Evolutionary conservation across 1,140 invertebrate genomes (phyloP), one percentile per base, ranked within the genome.

Genomic region (Teleogryllus occipitalis): DNA sequence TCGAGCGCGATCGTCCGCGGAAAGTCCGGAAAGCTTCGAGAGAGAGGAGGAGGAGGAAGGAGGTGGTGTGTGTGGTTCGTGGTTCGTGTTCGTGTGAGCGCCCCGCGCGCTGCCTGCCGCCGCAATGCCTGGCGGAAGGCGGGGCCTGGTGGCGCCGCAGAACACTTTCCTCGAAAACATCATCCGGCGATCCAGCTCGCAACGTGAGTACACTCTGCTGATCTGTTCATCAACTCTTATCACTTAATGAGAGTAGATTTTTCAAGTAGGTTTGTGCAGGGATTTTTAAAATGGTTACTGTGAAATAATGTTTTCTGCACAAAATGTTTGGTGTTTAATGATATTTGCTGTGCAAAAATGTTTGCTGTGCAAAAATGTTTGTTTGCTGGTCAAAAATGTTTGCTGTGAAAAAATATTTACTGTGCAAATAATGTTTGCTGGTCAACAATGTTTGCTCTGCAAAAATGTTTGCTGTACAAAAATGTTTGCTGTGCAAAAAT

Each of bases 101-200:
- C 54, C 54, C 54, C 54, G 7, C 54, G 54, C 54, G 10, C 54
- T 65, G 54, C 54, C 54, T 65, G 54, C 22, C 65, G 65, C 74
- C 87, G 94, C 89, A 89, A 97, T 97, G 96, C 95, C 96, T 88
- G 96, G 96, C 86, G 96, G 96, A 88, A 92, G 96, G 86, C 92
- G 96, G 91, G 98, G 98, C 88, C 93, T 99, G 83, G 98, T 99
- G 85, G 98, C 98, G 90, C 98, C 98, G 84, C 98, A 99, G 90
- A 99, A 99, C 88, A 99, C 98, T 83, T 99, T 99, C 89, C 90
- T 99, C 84, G 98, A 99, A 89, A 99, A 98, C 89, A 98, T 99
- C 88, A 98, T 99, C 83, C 90, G 97, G 83, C 91, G 97, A 87
- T 99, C 96, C 84, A 97, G 96, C 86, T 97, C 96, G 84, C 96